Evolutionary conservation across 2,113 vertebrate species (phyloP).

Genomic region (Tretioscincus oriximinensis): DNA sequence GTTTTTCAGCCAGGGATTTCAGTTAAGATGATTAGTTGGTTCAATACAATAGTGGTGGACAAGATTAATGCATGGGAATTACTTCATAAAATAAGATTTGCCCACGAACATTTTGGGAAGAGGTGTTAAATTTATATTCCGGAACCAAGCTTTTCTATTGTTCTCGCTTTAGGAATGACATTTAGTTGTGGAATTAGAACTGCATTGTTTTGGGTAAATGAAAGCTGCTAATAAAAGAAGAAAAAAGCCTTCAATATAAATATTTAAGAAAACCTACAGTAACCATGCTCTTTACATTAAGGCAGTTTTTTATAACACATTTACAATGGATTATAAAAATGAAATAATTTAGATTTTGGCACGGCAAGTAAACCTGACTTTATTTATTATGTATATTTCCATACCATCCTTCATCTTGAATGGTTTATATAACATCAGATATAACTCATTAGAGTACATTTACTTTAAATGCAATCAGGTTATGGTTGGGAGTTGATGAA

Average conservation of each 20-base stretch:
- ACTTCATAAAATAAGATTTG: constrained; percentile 44
- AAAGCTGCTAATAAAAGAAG: neutral
- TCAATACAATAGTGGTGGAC: constrained; percentile 44
- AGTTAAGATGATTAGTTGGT: constrained; percentile 46
- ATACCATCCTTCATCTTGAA: too few species aligned
- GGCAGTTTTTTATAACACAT: neutral
- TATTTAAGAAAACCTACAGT: neutral
- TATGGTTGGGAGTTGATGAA: too few species aligned
- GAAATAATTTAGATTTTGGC: neutral
- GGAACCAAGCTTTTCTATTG: constrained; percentile 24
- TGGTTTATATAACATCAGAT: too few species aligned
- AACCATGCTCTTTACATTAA: neutral
- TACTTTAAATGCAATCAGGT: too few species aligned
- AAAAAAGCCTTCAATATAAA: neutral
- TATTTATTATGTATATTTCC: too few species aligned
- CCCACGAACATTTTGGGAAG: neutral
- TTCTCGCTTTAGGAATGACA: constrained; percentile 30
- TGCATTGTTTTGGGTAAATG: neutral
- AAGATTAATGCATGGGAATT: constrained; percentile 44
- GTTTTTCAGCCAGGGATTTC: constrained; percentile 47
- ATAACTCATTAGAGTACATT: too few species aligned
- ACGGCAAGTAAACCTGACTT: neutral
- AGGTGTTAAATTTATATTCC: constrained; percentile 23
- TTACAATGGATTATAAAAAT: neutral
- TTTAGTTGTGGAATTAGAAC: constrained; percentile 10